Conservation (phyloP, 2,797 vertebrate species). For the Halcyon badia region DNA sequence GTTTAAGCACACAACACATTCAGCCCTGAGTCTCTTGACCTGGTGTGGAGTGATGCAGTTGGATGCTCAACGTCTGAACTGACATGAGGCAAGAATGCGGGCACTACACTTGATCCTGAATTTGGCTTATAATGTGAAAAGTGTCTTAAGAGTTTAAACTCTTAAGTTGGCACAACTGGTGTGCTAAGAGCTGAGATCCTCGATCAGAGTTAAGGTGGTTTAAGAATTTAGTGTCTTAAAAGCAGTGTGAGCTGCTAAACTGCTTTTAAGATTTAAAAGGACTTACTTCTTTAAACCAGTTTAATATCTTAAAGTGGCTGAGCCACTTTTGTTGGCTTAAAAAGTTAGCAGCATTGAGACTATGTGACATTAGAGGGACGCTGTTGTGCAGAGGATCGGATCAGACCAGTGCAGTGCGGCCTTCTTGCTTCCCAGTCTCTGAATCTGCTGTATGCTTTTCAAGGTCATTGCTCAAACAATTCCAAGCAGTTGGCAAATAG, state of each 20-base stretch:
- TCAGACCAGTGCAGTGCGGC: not conserved
- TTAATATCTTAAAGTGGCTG: conserved; percentile 41
- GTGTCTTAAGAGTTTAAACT: conserved; percentile 48
- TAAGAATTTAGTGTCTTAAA: conserved; percentile 54
- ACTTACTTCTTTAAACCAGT: conserved; percentile 51
- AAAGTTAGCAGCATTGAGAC: conserved; percentile 30
- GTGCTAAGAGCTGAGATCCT: conserved; percentile 10
- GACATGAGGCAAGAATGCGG: not conserved
- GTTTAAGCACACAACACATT: not conserved
- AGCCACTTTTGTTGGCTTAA: conserved; percentile 53
- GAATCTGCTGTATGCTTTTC: conserved; percentile 63
- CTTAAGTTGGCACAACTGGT: not conserved
- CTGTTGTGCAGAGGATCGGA: not conserved
- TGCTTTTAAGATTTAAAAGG: conserved; percentile 49
- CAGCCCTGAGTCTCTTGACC: rapidly evolving
- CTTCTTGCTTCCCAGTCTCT: conserved; percentile 45
- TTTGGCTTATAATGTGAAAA: conserved; percentile 47
- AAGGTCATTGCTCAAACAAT: conserved; percentile 73
- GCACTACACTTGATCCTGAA: not conserved
- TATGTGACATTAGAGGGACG: not conserved
- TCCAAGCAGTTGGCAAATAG: conserved; percentile 70
- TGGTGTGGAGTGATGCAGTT: not conserved
- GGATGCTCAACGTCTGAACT: not conserved
- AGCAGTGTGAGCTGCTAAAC: conserved; percentile 45
- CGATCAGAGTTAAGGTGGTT: conserved; percentile 34